Evolutionary conservation across 2,797 vertebrate genomes (phyloP).

Genomic region (Takifugu ocellatus): DNA sequence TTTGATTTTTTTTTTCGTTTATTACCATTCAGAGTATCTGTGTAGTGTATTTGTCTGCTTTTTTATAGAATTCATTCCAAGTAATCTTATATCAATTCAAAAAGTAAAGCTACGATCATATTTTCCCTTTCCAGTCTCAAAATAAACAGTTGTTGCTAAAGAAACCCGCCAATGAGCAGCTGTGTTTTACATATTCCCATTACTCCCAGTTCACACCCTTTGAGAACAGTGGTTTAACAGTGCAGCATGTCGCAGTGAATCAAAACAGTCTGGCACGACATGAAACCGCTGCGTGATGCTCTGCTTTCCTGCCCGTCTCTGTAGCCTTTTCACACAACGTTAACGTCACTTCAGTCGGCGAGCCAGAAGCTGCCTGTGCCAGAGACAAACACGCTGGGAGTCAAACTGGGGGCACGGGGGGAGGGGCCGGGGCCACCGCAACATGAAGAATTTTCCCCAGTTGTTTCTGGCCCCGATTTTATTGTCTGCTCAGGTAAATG

Average conservation of each 20-base stretch:
- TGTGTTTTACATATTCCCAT: too few relatives aligned
- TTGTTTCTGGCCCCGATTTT: conserved; percentile 56
- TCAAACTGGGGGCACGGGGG: conserved; percentile 42
- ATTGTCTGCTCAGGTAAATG: conserved; percentile 55
- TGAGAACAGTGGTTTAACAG: conserved; percentile 17
- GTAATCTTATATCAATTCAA: too few relatives aligned
- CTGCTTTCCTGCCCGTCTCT: conserved; percentile 22
- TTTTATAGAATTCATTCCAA: too few relatives aligned
- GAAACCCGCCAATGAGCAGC: too few relatives aligned
- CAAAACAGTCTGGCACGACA: conserved; percentile 35
- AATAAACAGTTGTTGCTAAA: too few relatives aligned
- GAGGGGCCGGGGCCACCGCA: conserved; percentile 14
- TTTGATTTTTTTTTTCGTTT: too few relatives aligned
- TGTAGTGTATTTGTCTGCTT: too few relatives aligned
- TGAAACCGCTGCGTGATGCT: conserved; percentile 40
- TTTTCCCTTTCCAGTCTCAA: too few relatives aligned
- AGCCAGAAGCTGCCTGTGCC: conserved; percentile 38
- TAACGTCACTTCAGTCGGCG: conserved; percentile 48
- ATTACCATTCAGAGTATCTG: too few relatives aligned
- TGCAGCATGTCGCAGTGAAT: conserved; percentile 34
- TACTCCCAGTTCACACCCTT: conserved; percentile 4
- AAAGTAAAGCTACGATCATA: too few relatives aligned
- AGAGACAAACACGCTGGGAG: conserved; percentile 34
- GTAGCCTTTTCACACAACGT: conserved; percentile 64
- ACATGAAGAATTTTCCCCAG: conserved; percentile 56